Conservation (phyloP, 2,113 vertebrate genomes). For the Prinia subflava region DNA sequence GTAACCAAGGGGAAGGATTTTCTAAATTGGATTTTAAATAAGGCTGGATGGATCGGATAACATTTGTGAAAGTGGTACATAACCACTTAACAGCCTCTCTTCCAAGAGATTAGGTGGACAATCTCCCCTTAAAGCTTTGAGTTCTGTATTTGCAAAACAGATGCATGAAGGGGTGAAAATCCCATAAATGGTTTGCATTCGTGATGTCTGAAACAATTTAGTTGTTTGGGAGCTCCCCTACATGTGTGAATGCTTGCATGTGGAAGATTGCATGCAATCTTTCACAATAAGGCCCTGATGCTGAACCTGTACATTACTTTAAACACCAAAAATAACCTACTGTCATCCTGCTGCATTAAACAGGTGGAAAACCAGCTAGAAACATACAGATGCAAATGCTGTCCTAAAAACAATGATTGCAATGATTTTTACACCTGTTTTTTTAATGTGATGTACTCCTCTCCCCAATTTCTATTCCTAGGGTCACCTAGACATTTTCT, state of each 20-base stretch:
- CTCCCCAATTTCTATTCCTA: not conserved
- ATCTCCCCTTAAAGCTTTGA: not conserved
- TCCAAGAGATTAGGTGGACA: not conserved
- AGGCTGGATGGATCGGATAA: not conserved
- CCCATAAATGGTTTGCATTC: not conserved
- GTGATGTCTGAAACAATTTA: not conserved
- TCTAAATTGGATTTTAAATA: not conserved
- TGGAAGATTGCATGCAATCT: not conserved
- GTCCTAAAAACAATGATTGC: not conserved
- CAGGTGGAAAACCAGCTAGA: not conserved
- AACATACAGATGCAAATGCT: not conserved
- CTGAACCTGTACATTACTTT: not conserved
- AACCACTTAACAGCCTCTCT: not conserved
- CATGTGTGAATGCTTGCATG: fast-evolving
- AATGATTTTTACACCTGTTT: not conserved
- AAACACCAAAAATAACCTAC: not conserved
- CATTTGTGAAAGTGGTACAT: not conserved
- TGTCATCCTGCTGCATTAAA: not conserved
- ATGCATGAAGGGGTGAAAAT: not conserved
- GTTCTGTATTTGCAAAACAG: not conserved
- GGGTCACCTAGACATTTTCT: not conserved
- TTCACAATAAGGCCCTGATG: not conserved
- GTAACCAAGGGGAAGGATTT: not conserved
- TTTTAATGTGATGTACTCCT: not conserved
- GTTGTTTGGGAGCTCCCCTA: not conserved